A percentile compares a stretch with the other conserved stretches of the same genome.
Conservation (phyloP, 37 sponge, comb jelly and placozoan genomes). For the Tethya wilhelma region DNA sequence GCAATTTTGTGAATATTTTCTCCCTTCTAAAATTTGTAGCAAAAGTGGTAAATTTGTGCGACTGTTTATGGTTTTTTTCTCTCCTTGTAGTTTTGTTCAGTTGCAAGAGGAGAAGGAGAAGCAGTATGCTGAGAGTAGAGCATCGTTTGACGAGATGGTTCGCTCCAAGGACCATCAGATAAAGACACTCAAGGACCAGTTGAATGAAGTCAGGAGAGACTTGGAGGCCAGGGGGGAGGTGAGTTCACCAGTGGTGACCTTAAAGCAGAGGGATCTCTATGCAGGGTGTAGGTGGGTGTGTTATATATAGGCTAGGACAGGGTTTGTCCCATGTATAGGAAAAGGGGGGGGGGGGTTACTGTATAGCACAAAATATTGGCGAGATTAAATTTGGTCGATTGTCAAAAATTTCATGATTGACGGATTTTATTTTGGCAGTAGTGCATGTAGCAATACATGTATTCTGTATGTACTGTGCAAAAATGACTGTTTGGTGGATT, state of each 20-base stretch:
- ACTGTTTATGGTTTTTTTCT: background rate
- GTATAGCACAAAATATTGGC: too few relatives aligned
- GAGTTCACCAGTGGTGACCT: background rate
- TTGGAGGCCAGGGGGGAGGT: conserved; percentile 4
- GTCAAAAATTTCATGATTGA: too few relatives aligned
- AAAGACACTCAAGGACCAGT: background rate
- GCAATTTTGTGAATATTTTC: background rate
- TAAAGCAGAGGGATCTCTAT: too few relatives aligned
- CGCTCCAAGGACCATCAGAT: conserved; percentile 50
- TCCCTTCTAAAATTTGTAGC: background rate
- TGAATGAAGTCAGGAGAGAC: background rate
- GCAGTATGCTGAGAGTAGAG: conserved; percentile 45
- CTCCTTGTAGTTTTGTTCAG: conserved; percentile 51
- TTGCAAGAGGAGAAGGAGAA: conserved; percentile 78
- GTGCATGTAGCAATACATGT: too few relatives aligned
- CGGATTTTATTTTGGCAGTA: too few relatives aligned
- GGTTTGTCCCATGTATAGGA: too few relatives aligned
- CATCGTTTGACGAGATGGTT: conserved; percentile 45
- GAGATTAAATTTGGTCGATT: too few relatives aligned
- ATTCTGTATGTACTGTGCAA: too few relatives aligned
- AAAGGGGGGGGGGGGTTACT: too few relatives aligned
- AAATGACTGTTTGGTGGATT: too few relatives aligned
- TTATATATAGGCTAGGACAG: too few relatives aligned
- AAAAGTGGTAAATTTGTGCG: background rate
- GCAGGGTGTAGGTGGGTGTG: too few relatives aligned